phyloP scores from a whole-genome alignment of 1,140 invertebrate genomes.

The Drosophila equinoxialis region DNA sequence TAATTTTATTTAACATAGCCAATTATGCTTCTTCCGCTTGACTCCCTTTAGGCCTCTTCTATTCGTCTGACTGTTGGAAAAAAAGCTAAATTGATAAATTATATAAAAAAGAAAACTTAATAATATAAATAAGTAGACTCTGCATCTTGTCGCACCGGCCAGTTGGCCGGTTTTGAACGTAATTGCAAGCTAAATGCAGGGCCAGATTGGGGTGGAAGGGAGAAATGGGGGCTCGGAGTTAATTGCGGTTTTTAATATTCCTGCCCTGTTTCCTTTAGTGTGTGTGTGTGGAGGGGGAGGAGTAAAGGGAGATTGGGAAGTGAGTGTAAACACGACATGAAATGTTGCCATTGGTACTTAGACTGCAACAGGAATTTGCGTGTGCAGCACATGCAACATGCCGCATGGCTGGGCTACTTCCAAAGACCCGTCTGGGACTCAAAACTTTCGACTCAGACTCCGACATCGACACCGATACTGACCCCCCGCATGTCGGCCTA shows the following conservation, averaged over 20 bases:
- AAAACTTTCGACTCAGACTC: conserved; percentile 20
- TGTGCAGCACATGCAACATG: conserved; percentile 47
- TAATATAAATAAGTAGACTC: conserved; percentile 71
- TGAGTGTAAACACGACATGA: conserved; percentile 80
- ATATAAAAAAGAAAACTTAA: conserved; percentile 62
- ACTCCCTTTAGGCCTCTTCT: neutral
- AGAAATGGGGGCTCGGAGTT: conserved; percentile 30
- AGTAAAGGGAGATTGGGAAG: conserved; percentile 50
- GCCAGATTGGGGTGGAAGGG: conserved; percentile 21
- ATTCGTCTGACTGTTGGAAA: conserved; percentile 19
- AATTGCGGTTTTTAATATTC: conserved; percentile 73
- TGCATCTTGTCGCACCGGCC: conserved; percentile 62
- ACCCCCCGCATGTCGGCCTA: conserved; percentile 10
- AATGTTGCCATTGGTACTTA: conserved; percentile 65
- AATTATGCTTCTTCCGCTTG: conserved; percentile 27
- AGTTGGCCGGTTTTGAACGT: conserved; percentile 30
- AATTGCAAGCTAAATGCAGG: conserved; percentile 44
- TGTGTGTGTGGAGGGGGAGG: neutral
- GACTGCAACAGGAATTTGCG: conserved; percentile 57
- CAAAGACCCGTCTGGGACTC: conserved; percentile 22
- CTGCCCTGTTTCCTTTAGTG: conserved; percentile 44
- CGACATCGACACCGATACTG: conserved; percentile 19
- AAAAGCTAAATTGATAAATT: conserved; percentile 63
- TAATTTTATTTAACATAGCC: conserved; percentile 21
- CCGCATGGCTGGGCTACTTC: conserved; percentile 34